These are phyloP conservation scores for Xylota sylvarum DNA, from an alignment of 2,888 invertebrate genomes.

Conservation along the genomic window DNA sequence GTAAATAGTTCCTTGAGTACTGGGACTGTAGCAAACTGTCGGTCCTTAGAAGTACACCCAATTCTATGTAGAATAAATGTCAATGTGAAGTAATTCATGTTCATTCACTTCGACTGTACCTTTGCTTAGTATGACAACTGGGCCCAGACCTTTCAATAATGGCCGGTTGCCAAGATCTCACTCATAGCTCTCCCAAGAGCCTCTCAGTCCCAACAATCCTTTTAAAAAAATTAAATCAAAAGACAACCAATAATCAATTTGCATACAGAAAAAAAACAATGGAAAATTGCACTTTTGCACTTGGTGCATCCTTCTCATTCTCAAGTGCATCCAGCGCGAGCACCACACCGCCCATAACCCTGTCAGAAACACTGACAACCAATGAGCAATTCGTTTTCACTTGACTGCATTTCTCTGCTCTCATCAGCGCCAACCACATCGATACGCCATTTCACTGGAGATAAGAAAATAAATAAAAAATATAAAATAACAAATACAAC, in stretches of 20 bases:
- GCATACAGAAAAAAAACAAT: constrained; percentile 5
- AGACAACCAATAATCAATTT: constrained; percentile 29
- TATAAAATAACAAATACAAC: constrained; percentile 18
- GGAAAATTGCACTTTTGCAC: constrained; percentile 17
- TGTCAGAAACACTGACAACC: constrained; percentile 60
- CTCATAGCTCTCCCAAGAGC: background rate
- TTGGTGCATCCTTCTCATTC: constrained; percentile 35
- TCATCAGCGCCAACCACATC: constrained; percentile 47
- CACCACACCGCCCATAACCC: constrained; percentile 6
- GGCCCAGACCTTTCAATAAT: too few relatives aligned
- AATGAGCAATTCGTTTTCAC: constrained; percentile 62
- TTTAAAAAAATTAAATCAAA: constrained; percentile 16
- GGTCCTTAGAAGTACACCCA: too few relatives aligned
- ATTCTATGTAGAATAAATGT: too few relatives aligned
- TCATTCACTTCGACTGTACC: too few relatives aligned
- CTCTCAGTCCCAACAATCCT: background rate
- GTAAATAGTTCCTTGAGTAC: too few relatives aligned
- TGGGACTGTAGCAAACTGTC: too few relatives aligned
- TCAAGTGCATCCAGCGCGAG: constrained; percentile 38
- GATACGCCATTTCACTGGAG: constrained; percentile 39
- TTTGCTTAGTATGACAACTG: too few relatives aligned
- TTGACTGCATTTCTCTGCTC: constrained; percentile 46
- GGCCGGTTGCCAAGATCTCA: too few relatives aligned
- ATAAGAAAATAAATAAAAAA: constrained; percentile 25
- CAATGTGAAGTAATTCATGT: too few relatives aligned